Conservation (phyloP, 2,888 invertebrate genomes). For the Drosophila atripex region DNA sequence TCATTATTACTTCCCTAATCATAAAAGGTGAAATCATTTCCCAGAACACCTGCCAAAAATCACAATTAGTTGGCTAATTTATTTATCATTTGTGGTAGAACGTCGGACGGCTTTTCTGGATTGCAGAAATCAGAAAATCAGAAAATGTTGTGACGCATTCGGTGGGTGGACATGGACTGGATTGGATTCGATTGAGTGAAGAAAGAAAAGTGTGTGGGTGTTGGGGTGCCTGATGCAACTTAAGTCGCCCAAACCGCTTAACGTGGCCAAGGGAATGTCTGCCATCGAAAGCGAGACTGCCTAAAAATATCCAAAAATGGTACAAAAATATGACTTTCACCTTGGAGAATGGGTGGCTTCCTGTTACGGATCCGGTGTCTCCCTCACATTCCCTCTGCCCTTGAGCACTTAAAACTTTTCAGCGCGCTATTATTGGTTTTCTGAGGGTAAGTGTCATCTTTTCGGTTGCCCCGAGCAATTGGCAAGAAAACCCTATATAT, state of each 20-base stretch:
- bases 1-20: too few relatives aligned
- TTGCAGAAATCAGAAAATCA: constrained; percentile 5
- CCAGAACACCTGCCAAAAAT: constrained; percentile 15
- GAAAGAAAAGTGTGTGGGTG: neutral
- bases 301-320: constrained; percentile 35
- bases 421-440: constrained; percentile 29
- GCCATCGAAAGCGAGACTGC: neutral
- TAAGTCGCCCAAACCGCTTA: constrained; percentile 32
- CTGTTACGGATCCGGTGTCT: neutral
- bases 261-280: neutral
- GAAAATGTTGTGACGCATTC: constrained; percentile 30
- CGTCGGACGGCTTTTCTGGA: constrained; percentile 17
- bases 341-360: constrained; percentile 1
- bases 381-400: neutral
- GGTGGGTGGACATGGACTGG: constrained; percentile 1
- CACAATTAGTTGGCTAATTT: constrained; percentile 43
- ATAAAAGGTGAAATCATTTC: neutral
- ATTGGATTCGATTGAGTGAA: neutral
- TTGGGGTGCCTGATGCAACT: constrained; percentile 23
- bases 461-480: constrained; percentile 64
- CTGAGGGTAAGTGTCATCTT: constrained; percentile 42
- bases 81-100: constrained; percentile 26
- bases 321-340: constrained; percentile 36
- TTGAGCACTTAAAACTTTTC: constrained; percentile 31
- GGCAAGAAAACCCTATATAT: constrained; percentile 45